Percentiles rank a stretch among this genome's conserved stretches.
phyloP scores from a whole-genome alignment of 2,113 vertebrate species.

The Mixornis gularis region DNA sequence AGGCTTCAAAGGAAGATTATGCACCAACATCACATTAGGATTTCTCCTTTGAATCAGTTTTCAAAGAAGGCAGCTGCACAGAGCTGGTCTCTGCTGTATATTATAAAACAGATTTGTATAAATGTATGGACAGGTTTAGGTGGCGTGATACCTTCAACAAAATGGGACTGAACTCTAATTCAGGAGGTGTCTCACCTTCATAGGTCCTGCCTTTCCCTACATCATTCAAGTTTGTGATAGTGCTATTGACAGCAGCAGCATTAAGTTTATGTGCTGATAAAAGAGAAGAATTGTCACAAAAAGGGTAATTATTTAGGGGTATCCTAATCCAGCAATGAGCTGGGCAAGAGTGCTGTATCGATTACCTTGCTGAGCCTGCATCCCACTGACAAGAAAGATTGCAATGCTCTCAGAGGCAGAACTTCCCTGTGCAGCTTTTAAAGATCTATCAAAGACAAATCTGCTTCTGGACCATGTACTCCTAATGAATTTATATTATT shows the following conservation, averaged over 20 bases:
- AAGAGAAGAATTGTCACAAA: not conserved
- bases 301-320: not conserved
- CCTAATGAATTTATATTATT: conserved; percentile 1
- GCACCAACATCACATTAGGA: not conserved
- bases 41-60: not conserved
- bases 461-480: not conserved
- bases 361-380: not conserved
- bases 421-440: not conserved
- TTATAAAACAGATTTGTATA: not conserved
- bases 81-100: not conserved
- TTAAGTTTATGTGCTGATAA: not conserved
- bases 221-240: not conserved
- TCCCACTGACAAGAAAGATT: not conserved
- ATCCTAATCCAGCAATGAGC: not conserved
- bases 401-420: not conserved
- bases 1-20: not conserved
- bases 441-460: conserved; percentile 12
- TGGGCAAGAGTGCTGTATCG: fast-evolving
- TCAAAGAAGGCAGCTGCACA: not conserved
- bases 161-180: not conserved
- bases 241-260: not conserved
- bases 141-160: not conserved
- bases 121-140: not conserved
- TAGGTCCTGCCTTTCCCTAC: not conserved
- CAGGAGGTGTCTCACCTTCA: not conserved